Evolutionary conservation across 2,113 vertebrate species (phyloP).

Genomic region (Nycticryphes semicollaris): DNA sequence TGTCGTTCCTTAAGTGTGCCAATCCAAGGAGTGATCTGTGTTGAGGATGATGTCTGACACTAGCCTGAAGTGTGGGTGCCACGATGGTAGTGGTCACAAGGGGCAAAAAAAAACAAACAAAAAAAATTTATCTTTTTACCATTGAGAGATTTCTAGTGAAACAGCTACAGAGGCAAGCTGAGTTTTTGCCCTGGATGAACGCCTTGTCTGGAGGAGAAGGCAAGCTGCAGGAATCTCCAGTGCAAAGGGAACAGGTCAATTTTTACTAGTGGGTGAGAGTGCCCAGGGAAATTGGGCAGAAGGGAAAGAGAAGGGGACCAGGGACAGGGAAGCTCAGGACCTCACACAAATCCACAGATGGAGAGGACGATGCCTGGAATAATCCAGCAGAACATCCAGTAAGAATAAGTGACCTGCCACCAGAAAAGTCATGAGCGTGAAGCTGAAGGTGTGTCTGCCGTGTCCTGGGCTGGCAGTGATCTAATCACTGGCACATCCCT

Average conservation of each 20-base stretch:
- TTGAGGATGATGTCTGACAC: neutral
- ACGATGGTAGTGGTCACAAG: neutral
- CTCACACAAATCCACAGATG: neutral
- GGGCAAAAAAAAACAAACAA: neutral
- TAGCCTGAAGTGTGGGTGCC: neutral
- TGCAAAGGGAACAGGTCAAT: neutral
- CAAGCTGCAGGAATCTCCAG: neutral
- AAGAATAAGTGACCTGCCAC: neutral
- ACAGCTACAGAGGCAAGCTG: neutral
- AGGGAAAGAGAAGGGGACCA: neutral
- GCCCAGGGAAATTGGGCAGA: neutral
- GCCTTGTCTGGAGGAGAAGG: neutral
- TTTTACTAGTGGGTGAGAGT: accelerated
- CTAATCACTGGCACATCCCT: neutral
- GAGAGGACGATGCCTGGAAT: neutral
- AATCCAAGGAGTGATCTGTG: neutral
- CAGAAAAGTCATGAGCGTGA: neutral
- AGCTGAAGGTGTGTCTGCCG: neutral
- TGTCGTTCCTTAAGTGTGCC: neutral
- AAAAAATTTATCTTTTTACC: neutral
- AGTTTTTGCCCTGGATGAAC: neutral
- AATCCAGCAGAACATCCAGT: neutral
- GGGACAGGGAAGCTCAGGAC: neutral
- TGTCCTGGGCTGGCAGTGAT: neutral
- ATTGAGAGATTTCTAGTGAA: neutral